Base-by-base conservation (phyloP, 2,888 invertebrate genomes). In the Athalia cordata region DNA sequence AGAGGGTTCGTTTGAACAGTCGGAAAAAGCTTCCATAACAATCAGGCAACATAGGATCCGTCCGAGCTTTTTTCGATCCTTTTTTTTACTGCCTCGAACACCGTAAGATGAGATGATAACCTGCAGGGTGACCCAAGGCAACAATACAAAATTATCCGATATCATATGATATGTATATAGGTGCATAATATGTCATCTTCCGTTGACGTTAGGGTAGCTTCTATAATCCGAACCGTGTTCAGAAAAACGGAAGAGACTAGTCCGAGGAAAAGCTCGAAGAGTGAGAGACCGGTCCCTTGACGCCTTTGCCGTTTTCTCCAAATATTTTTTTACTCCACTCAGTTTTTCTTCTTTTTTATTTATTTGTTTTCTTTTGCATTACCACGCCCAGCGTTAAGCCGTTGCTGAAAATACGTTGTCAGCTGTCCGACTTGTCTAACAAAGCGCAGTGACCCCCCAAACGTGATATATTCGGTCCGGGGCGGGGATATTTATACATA, bases 401-500 rank as follows among this genome's bases (percentile, higher is more conserved):
- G 13, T 4, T 66, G 15, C 49, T 13, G 66, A 66, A 66, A 66
- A 15, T 13, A 66, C 49, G 66, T 49, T 66, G 66, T 66, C 66
- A 66, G 66, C 66, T 66, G 47, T 66, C 49, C 49, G 49, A n/a
- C 66, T n/a, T 66, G 47, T 66, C 66, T 66, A 66, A 66, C 49
- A 66, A 66, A 66, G 66, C 66, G 66, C 66, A 66, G 49, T 49
- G 66, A 49, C 66, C 49, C 66, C 13, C 49, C n/a, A 47, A 66
- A 49, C 13, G 47, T 66, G 66, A 66, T 66, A 66, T 66, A 66
- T 66, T 15, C 6, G 52, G 49, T 13, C 13, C 3, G 66, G 29
- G 29, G 29, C 29, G 49, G 47, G 66, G 15, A 66, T 47, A 66
- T 49, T 66, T 49, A 66, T 66, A 66, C 47, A 15, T 66, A 66